These are phyloP conservation scores for Periplaneta americana DNA, from an alignment of 1,140 invertebrate species.

Conservation along the genomic window DNA sequence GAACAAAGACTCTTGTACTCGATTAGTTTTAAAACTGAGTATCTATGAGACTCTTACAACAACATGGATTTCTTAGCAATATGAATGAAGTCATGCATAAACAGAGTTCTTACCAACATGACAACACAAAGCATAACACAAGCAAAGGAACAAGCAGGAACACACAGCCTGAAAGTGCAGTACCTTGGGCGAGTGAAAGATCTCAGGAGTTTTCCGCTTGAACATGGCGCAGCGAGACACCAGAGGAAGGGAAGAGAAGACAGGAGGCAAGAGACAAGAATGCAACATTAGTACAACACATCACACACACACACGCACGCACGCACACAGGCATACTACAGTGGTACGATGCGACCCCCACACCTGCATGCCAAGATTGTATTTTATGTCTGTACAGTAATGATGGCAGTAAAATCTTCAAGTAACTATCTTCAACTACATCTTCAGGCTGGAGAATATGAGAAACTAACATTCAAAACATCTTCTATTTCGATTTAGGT, in stretches of 20 bases:
- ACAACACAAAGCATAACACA: background rate
- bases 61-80: too few relatives aligned
- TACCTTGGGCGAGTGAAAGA: slow-evolving; percentile 17
- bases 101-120: too few relatives aligned
- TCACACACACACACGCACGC: slow-evolving; percentile 1
- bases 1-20: too few relatives aligned
- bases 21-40: too few relatives aligned
- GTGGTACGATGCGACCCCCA: background rate
- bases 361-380: background rate
- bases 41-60: too few relatives aligned
- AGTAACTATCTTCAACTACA: slow-evolving; percentile 27
- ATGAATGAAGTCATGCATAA: background rate
- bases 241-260: background rate
- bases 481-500: background rate
- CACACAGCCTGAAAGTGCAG: background rate
- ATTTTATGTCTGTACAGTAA: too few relatives aligned
- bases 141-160: background rate
- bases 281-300: slow-evolving; percentile 12
- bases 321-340: background rate
- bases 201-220: slow-evolving; percentile 14
- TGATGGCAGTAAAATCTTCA: slow-evolving; percentile 26
- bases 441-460: slow-evolving; percentile 19
- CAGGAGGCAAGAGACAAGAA: slow-evolving; percentile 2
- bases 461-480: slow-evolving; percentile 6
- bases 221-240: background rate